Percentiles rank a stretch among this genome's conserved stretches.
These are phyloP conservation scores for Glaucopsyche alexis DNA, from an alignment of 2,888 invertebrate genomes.

Conservation along the genomic window DNA sequence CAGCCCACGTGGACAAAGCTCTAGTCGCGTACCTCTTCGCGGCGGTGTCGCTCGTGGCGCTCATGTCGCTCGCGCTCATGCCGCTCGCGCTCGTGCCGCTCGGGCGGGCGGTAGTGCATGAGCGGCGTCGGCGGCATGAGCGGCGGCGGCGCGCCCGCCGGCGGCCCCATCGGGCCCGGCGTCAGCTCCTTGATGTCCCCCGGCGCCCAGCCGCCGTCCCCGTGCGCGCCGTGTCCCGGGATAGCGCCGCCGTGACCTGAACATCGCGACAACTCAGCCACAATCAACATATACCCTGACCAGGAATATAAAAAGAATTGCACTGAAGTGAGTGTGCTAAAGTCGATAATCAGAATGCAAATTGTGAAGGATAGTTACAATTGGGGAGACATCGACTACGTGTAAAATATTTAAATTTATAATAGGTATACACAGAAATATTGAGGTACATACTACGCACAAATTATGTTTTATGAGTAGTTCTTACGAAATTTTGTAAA, in stretches of 20 bases:
- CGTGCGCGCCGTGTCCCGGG: neutral
- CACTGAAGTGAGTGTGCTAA: too few relatives aligned
- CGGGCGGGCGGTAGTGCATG: conserved; percentile 56
- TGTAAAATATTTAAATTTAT: too few relatives aligned
- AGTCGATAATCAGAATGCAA: too few relatives aligned
- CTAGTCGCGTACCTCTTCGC: conserved; percentile 53
- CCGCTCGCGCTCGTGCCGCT: conserved; percentile 70
- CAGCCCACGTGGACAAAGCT: too few relatives aligned
- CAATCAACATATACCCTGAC: too few relatives aligned
- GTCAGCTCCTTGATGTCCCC: conserved; percentile 85
- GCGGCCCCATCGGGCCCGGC: conserved; percentile 76
- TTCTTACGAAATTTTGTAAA: too few relatives aligned
- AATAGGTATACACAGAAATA: too few relatives aligned
- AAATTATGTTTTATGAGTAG: too few relatives aligned
- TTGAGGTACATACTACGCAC: too few relatives aligned
- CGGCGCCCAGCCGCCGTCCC: conserved; percentile 76
- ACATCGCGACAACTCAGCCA: neutral
- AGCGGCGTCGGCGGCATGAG: conserved; percentile 46
- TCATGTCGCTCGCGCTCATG: conserved; percentile 57
- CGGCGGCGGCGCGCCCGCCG: conserved; percentile 49
- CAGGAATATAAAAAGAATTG: too few relatives aligned
- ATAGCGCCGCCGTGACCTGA: neutral
- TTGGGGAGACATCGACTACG: too few relatives aligned
- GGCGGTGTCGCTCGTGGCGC: conserved; percentile 57
- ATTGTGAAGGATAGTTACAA: too few relatives aligned